phyloP scores from a whole-genome alignment of 2,113 vertebrate species.

The Cynocephalus volans region DNA sequence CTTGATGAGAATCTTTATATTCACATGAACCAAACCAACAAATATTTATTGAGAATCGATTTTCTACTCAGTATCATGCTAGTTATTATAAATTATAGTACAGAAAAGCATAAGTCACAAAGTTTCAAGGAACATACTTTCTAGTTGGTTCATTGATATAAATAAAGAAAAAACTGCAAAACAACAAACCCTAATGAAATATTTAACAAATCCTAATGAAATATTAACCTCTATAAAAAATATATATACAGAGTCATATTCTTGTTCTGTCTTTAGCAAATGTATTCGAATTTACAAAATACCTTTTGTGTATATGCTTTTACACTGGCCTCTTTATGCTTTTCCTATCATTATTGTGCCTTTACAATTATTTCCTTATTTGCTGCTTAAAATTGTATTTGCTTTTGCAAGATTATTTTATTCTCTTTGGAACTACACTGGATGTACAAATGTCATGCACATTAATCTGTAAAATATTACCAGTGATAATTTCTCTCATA shows the following conservation, averaged over 20 bases:
- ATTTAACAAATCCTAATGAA: conserved; percentile 22
- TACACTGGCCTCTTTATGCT: neutral
- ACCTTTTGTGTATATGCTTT: neutral
- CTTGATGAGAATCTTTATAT: conserved; percentile 32
- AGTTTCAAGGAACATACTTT: conserved; percentile 33
- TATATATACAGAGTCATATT: neutral
- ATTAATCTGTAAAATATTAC: conserved; percentile 58
- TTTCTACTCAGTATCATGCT: conserved; percentile 37
- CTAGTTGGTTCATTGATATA: conserved; percentile 30
- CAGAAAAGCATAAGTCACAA: conserved; percentile 1
- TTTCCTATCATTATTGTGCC: neutral
- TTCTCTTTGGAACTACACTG: conserved; percentile 39
- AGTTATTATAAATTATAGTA: conserved; percentile 40
- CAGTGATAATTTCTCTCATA: conserved; percentile 26
- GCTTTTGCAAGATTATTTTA: conserved; percentile 33
- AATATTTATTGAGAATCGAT: conserved; percentile 54
- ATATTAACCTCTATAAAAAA: neutral
- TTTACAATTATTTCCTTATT: conserved; percentile 43
- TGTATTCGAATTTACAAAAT: neutral
- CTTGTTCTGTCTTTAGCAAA: conserved; percentile 19
- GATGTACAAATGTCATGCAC: neutral
- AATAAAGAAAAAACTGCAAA: conserved; percentile 21
- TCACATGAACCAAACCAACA: conserved; percentile 42
- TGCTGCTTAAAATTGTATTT: conserved; percentile 41
- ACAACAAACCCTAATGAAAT: neutral